Base-by-base conservation (phyloP, 2,888 invertebrate genomes). In the Habrosyne pyritoides region DNA sequence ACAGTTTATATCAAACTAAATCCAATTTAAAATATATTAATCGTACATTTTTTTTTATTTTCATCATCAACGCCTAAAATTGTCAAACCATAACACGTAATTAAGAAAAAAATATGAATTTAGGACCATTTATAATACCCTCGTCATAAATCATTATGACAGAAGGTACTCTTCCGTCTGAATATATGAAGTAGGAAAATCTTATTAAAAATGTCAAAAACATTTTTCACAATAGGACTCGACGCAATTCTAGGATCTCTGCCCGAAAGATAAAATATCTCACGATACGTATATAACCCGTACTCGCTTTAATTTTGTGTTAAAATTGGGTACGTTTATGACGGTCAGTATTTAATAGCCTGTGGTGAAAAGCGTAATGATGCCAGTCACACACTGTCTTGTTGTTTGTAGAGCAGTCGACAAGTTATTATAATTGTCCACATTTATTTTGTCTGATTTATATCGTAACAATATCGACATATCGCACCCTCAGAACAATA, bases 271-370 rank as follows among this genome's bases (percentile, higher is more conserved):
- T 28, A 21, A 14, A 50, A 49, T 24, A 6, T 10, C 26, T 18
- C 10, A 10, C 18, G 42, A 42, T 18, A 18, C 14, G 18, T 42
- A 59, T 54, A 61, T 55, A 49, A 48, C 52, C 51, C 67, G 65
- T 54, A 67, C 54, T 55, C 52, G 55, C 58, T 69, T 73, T 67
- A 74, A 72, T 71, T 67, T 71, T 53, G 51, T 53, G 59, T 60
- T 60, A 66, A 67, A 70, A 67, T 63, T 52, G 60, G 64, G 55
- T 57, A 59, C 60, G 70, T 77, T 76, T 69, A 75, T 66, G 24
- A 47, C 55, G 52, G 42, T 54, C 49, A 36, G 42, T 57, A 48
- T 53, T 53, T 54, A 30, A 59, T 63, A 54, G 55, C 12, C 42
- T 49, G 49, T 55, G 10, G 46, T 42, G 53, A 42, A 51, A 53